phyloP scores from a whole-genome alignment of 2,888 invertebrate genomes.

The Belgica antarctica region DNA sequence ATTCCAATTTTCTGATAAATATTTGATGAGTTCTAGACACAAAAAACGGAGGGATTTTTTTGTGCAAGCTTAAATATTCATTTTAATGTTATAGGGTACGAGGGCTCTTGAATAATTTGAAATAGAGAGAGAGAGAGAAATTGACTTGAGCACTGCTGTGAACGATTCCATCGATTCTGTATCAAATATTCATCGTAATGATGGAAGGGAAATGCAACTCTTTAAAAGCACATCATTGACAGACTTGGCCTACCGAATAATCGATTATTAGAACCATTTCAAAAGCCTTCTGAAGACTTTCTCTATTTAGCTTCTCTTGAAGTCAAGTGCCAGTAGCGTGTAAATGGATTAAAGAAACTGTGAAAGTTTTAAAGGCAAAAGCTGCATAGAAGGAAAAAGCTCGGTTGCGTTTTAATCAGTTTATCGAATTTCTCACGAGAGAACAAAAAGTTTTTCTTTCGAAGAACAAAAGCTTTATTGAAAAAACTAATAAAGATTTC shows the following conservation, averaged over 20 bases:
- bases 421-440: not conserved
- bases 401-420: not conserved
- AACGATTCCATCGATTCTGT: not conserved
- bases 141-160: too few species aligned
- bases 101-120: slow-evolving; percentile 30
- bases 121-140: too few species aligned
- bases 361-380: slow-evolving; percentile 5
- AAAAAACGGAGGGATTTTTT: slow-evolving; percentile 21
- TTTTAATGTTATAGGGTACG: slow-evolving; percentile 27
- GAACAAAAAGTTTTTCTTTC: not conserved
- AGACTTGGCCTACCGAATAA: not conserved
- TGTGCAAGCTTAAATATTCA: slow-evolving; percentile 31
- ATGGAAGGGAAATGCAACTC: too few species aligned
- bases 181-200: not conserved
- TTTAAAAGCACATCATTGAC: not conserved
- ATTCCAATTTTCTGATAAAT: slow-evolving; percentile 28
- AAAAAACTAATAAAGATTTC: too few species aligned
- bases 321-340: slow-evolving; percentile 19
- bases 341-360: slow-evolving; percentile 1
- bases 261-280: slow-evolving; percentile 18
- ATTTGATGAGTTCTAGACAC: slow-evolving; percentile 23
- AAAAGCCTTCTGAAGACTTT: not conserved
- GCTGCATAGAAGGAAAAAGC: not conserved
- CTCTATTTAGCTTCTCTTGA: slow-evolving; percentile 8
- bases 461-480: not conserved